These are phyloP conservation scores for Hypsopygia costalis DNA, from an alignment of 2,888 invertebrate species.

Conservation along the genomic window DNA sequence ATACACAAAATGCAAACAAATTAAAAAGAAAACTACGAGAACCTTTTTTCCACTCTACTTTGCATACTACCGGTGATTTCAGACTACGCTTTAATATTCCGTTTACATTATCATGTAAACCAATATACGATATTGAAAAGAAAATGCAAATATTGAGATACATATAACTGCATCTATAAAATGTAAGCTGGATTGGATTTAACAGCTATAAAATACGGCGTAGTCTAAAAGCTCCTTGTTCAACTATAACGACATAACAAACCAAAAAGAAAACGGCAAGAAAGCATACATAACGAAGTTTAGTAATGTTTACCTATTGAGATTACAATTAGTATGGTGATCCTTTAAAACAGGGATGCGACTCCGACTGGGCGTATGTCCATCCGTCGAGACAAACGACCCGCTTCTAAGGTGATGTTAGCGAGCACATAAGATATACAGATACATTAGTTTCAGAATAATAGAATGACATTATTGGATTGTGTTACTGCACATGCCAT, in stretches of 20 bases:
- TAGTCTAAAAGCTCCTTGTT: too few relatives aligned
- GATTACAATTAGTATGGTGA: slow-evolving; percentile 72
- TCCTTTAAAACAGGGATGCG: slow-evolving; percentile 76
- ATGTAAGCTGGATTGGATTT: too few relatives aligned
- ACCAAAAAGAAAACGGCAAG: slow-evolving; percentile 20
- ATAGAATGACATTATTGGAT: slow-evolving; percentile 34
- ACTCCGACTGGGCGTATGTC: slow-evolving; percentile 73
- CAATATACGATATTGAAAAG: too few relatives aligned
- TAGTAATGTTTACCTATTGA: slow-evolving; percentile 64
- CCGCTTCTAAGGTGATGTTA: slow-evolving; percentile 74
- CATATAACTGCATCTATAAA: too few relatives aligned
- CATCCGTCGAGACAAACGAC: slow-evolving; percentile 73
- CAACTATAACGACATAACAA: slow-evolving; percentile 12
- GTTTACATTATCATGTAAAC: too few relatives aligned
- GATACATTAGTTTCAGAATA: slow-evolving; percentile 59
- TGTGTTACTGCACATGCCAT: slow-evolving; percentile 46
- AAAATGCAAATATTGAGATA: too few relatives aligned
- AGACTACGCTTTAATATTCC: too few relatives aligned
- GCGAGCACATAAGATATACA: slow-evolving; percentile 64
- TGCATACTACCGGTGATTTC: too few relatives aligned
- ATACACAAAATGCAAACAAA: not conserved
- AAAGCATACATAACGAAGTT: slow-evolving; percentile 23
- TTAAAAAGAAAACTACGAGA: too few relatives aligned
- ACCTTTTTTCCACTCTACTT: too few relatives aligned
- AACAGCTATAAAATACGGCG: too few relatives aligned